phyloP scores from a whole-genome alignment of 1,140 invertebrate species.

The Gonioctena quinquepunctata region DNA sequence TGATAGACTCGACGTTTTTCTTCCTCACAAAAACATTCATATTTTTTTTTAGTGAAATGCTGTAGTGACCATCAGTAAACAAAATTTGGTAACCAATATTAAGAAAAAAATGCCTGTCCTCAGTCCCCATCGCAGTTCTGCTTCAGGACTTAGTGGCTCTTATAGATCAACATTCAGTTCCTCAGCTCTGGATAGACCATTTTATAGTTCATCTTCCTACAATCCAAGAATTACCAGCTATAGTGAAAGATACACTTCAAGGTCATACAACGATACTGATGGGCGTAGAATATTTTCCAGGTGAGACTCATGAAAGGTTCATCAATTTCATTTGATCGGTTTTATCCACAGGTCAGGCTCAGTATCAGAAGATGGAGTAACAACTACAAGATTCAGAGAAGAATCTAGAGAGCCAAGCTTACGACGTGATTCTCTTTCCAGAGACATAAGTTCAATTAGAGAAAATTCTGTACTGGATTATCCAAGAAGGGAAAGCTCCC shows the following conservation, averaged over 20 bases:
- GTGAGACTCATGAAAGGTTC: constrained; percentile 27
- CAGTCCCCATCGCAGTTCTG: constrained; percentile 59
- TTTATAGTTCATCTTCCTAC: constrained; percentile 58
- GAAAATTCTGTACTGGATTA: constrained; percentile 41
- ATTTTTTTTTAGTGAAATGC: constrained; percentile 23
- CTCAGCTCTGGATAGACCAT: constrained; percentile 59
- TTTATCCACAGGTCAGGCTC: constrained; percentile 46
- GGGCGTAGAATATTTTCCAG: constrained; percentile 50
- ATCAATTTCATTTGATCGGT: background rate
- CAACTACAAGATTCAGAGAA: constrained; percentile 43
- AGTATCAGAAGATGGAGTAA: constrained; percentile 52
- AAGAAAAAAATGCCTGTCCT: constrained; percentile 60
- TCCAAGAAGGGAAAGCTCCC: constrained; percentile 41
- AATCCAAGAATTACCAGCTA: constrained; percentile 55
- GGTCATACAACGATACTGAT: constrained; percentile 55
- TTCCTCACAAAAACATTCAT: background rate
- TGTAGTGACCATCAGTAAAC: background rate
- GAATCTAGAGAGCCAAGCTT: constrained; percentile 43
- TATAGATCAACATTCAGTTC: constrained; percentile 59
- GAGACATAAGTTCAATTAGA: constrained; percentile 47
- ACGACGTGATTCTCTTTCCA: constrained; percentile 38
- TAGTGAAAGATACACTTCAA: constrained; percentile 57
- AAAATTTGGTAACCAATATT: background rate
- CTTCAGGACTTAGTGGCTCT: constrained; percentile 54
- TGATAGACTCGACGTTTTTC: background rate